phyloP scores from a whole-genome alignment of 1,140 invertebrate genomes.

The Hirudo medicinalis region DNA sequence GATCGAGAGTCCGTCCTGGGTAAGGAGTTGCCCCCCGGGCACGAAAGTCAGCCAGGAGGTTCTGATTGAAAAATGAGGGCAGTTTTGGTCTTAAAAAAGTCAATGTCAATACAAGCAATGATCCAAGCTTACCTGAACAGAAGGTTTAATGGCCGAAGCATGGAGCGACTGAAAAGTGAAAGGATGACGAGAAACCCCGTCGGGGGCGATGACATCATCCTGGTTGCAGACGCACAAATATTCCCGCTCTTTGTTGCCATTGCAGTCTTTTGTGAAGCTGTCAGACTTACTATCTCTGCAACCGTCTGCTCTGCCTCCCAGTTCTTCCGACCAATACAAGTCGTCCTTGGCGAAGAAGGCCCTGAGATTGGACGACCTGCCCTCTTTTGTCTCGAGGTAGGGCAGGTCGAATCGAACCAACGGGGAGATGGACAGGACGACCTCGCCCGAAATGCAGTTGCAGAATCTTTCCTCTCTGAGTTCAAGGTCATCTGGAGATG shows the following conservation, averaged over 20 bases:
- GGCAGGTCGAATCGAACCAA: slow-evolving; percentile 70
- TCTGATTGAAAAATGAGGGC: slow-evolving; percentile 37
- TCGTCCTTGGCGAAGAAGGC: slow-evolving; percentile 60
- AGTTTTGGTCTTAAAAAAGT: too few relatives aligned
- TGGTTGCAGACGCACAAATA: not conserved
- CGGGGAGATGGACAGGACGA: slow-evolving; percentile 68
- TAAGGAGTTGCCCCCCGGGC: slow-evolving; percentile 51
- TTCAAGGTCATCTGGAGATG: slow-evolving; percentile 1
- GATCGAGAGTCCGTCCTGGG: not conserved
- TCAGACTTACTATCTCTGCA: not conserved
- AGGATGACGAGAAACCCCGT: too few relatives aligned
- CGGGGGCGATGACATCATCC: too few relatives aligned
- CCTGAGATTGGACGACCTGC: slow-evolving; percentile 60
- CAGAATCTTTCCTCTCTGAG: slow-evolving; percentile 47
- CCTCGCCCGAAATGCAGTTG: slow-evolving; percentile 54
- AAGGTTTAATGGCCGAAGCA: too few relatives aligned
- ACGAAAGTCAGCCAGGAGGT: slow-evolving; percentile 66
- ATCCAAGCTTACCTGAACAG: not conserved
- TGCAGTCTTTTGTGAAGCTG: not conserved
- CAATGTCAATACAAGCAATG: too few relatives aligned
- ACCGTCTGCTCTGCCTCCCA: not conserved
- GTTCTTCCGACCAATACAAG: not conserved
- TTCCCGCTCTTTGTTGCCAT: not conserved
- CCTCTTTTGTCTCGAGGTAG: slow-evolving; percentile 70
- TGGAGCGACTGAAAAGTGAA: too few relatives aligned